phyloP scores from a whole-genome alignment of 2,113 vertebrate species.

The Eulemur macaco region DNA sequence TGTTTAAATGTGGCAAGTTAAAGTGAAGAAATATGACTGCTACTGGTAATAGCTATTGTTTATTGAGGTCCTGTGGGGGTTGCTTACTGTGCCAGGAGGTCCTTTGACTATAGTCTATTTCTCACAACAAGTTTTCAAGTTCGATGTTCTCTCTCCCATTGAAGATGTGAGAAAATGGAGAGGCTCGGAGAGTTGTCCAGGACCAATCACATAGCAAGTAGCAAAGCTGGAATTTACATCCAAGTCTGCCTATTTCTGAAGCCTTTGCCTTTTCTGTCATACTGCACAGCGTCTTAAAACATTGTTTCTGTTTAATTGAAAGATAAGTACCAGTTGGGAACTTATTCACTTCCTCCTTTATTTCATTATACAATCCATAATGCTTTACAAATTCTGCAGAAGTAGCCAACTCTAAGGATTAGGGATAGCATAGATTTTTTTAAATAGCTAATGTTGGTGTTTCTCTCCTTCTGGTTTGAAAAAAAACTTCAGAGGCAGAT shows the following conservation, averaged over 20 bases:
- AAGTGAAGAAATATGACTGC: background rate
- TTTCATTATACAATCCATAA: background rate
- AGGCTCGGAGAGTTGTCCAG: background rate
- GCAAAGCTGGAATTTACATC: background rate
- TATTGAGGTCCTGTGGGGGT: background rate
- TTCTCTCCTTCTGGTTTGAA: slow-evolving; percentile 27
- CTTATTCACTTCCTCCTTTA: background rate
- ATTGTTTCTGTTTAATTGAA: background rate
- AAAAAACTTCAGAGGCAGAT: background rate
- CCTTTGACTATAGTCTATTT: background rate
- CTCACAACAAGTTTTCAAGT: background rate
- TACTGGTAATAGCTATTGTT: background rate
- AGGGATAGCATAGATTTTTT: background rate
- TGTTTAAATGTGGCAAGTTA: background rate
- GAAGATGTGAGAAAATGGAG: background rate
- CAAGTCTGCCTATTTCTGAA: background rate
- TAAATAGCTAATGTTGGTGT: background rate
- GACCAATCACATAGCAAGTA: background rate
- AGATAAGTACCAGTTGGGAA: background rate
- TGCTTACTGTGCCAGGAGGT: background rate
- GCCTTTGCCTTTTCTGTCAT: background rate
- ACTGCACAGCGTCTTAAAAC: background rate
- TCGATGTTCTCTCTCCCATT: background rate
- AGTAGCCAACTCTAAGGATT: background rate
- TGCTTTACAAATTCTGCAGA: background rate